A percentile compares a stretch with the other conserved stretches of the same genome.
phyloP scores from a whole-genome alignment of 2,888 invertebrate genomes.

The Slavum lentiscoides region DNA sequence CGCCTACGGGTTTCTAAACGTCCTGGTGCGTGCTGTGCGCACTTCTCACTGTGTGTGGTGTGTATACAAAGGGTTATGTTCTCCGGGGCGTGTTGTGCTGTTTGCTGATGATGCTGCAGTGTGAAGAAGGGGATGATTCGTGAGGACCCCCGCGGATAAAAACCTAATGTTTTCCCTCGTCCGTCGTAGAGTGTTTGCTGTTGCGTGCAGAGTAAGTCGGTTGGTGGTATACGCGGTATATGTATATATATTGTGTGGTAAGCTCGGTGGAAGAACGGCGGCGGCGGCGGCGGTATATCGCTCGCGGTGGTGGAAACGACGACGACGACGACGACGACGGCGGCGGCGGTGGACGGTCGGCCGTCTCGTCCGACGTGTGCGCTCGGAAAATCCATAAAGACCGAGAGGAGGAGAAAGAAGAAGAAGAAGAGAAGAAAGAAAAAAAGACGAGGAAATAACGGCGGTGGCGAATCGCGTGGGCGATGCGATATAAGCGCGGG shows the following conservation, averaged over 20 bases:
- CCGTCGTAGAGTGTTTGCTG: no score
- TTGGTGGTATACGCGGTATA: neutral
- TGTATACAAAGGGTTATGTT: no score
- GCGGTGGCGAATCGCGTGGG: no score
- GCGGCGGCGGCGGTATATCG: neutral
- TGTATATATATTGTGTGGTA: neutral
- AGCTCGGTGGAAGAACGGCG: neutral
- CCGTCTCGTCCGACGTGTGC: constrained; percentile 15
- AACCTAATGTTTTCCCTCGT: no score
- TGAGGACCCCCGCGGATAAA: no score
- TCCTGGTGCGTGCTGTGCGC: no score
- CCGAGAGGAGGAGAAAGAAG: constrained; percentile 17
- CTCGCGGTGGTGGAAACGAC: neutral
- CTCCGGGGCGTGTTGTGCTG: no score
- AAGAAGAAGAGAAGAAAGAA: constrained; percentile 12
- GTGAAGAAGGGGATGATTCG: no score
- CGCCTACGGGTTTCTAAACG: no score
- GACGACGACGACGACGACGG: neutral
- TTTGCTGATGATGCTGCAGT: no score
- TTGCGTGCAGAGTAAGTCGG: neutral
- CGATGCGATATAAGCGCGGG: no score
- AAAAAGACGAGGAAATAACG: neutral
- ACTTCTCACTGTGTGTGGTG: no score
- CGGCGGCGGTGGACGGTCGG: neutral
- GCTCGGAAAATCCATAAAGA: constrained; percentile 49